Conservation (phyloP, 2,888 invertebrate species). For the Dilophus febrilis region DNA sequence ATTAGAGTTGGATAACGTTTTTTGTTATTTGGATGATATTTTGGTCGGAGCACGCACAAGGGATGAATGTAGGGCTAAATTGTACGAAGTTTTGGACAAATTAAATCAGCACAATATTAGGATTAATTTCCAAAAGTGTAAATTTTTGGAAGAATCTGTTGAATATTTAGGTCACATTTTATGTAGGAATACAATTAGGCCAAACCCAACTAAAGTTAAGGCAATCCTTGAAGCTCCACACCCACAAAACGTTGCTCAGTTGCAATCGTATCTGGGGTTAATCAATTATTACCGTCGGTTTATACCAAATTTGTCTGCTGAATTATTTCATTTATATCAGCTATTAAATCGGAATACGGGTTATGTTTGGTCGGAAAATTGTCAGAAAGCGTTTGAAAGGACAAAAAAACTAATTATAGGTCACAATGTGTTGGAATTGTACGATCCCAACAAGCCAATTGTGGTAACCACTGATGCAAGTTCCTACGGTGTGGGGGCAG, state of each 20-base stretch:
- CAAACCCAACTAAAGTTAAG: constrained; percentile 8
- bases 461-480: constrained; percentile 7
- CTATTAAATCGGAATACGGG: constrained; percentile 8
- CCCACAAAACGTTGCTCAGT: constrained; percentile 6
- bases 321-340: constrained; percentile 10
- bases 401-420: constrained; percentile 5
- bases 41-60: too few relatives aligned
- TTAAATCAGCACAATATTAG: constrained; percentile 3
- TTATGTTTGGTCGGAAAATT: constrained; percentile 8
- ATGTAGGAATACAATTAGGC: constrained; percentile 6
- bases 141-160: constrained; percentile 8
- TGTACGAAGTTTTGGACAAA: too few relatives aligned
- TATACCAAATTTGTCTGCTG: constrained; percentile 7
- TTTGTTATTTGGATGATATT: too few relatives aligned
- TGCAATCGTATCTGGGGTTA: constrained; percentile 9
- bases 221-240: constrained; percentile 8
- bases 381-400: constrained; percentile 5
- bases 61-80: too few relatives aligned
- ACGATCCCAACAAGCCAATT: constrained; percentile 7
- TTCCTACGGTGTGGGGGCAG: constrained; percentile 4
- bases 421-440: constrained; percentile 3
- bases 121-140: constrained; percentile 8
- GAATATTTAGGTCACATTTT: too few relatives aligned
- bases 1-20: too few relatives aligned
- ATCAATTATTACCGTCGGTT: constrained; percentile 8